phyloP scores from a whole-genome alignment of 2,888 invertebrate species.

The Rhodophaea formosa region DNA sequence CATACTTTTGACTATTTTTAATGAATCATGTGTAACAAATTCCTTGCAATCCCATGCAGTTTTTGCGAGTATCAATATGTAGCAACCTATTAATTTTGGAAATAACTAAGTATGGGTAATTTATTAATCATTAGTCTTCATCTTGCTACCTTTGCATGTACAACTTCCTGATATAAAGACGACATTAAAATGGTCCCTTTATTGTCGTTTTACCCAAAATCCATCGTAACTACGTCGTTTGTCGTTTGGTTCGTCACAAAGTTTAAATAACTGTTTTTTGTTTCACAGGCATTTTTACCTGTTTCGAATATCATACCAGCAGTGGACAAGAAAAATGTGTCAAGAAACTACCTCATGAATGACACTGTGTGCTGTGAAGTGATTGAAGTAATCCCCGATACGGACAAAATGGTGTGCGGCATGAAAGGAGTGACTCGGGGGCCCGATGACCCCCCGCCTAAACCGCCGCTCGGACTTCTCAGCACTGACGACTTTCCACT shows the following conservation, averaged over 20 bases:
- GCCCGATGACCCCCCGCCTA: conserved; percentile 85
- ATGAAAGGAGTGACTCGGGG: conserved; percentile 89
- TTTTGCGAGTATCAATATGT: too few species aligned
- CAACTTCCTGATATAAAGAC: too few species aligned
- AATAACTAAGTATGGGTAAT: too few species aligned
- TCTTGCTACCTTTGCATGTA: too few species aligned
- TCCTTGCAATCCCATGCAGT: too few species aligned
- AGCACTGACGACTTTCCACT: conserved; percentile 90
- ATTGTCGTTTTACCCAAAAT: too few species aligned
- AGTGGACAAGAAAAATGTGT: conserved; percentile 89
- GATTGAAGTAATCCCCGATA: conserved; percentile 91
- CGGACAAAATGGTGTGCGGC: conserved; percentile 92
- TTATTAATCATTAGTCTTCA: too few species aligned
- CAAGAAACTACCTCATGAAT: conserved; percentile 89
- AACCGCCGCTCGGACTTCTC: conserved; percentile 90
- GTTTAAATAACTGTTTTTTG: conserved; percentile 15
- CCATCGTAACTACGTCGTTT: too few species aligned
- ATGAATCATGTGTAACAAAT: too few species aligned
- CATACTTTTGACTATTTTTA: too few species aligned
- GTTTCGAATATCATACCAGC: conserved; percentile 87
- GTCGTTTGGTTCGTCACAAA: neutral
- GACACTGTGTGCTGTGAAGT: conserved; percentile 94
- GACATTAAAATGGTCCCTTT: too few species aligned
- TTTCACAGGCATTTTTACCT: conserved; percentile 85
- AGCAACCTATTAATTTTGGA: too few species aligned